Evolutionary conservation across 2,888 invertebrate species (phyloP).

Genomic region (Eristalis pertinax): DNA sequence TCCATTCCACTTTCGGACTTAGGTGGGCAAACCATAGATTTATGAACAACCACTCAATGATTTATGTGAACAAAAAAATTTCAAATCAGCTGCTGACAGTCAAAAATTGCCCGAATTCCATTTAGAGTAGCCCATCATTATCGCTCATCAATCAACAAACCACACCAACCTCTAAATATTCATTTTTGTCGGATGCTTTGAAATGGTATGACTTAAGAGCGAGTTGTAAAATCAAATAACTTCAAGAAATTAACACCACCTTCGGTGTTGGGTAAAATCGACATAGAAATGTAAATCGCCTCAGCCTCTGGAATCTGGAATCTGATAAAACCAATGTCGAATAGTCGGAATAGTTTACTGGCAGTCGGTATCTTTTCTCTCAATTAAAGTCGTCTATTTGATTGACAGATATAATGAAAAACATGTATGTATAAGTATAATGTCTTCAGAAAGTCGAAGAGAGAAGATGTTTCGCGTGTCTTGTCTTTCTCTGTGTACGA

Average conservation of each 20-base stretch:
- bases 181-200: constrained; percentile 1
- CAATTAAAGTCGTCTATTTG: background rate
- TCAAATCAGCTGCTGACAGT: background rate
- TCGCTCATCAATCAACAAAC: background rate
- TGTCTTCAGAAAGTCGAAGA: background rate
- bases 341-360: background rate
- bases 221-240: background rate
- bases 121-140: background rate
- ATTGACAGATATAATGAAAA: background rate
- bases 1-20: too few species aligned
- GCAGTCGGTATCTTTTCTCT: background rate
- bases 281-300: background rate
- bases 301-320: background rate
- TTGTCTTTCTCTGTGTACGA: background rate
- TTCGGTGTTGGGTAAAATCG: background rate
- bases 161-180: background rate
- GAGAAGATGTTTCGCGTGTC: background rate
- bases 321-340: background rate
- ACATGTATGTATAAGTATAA: too few species aligned
- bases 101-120: background rate
- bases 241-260: background rate
- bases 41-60: background rate
- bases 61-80: background rate
- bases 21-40: background rate
- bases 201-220: background rate